A percentile compares a stretch with the other conserved stretches of the same genome.
phyloP scores from a whole-genome alignment of 2,888 invertebrate genomes.

The Heliconius hortense region DNA sequence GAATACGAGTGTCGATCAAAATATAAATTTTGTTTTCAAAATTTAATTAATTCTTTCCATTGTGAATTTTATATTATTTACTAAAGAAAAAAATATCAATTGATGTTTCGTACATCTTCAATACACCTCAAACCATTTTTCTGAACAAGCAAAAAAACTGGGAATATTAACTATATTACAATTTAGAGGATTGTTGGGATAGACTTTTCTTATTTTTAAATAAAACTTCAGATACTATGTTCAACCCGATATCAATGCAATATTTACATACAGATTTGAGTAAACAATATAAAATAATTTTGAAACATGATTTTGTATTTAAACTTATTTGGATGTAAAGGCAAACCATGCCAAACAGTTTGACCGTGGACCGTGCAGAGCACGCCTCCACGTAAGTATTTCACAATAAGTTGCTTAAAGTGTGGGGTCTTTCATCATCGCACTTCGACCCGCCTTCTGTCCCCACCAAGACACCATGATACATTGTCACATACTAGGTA shows the following conservation, averaged over 20 bases:
- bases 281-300: background rate
- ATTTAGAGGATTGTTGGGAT: background rate
- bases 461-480: constrained; percentile 40
- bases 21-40: too few relatives aligned
- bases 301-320: background rate
- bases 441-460: constrained; percentile 69
- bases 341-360: constrained; percentile 43
- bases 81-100: background rate
- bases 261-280: background rate
- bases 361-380: constrained; percentile 48
- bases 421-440: constrained; percentile 71
- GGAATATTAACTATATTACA: too few relatives aligned
- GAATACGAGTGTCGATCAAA: background rate
- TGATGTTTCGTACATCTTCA: background rate
- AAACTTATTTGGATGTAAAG: constrained; percentile 24
- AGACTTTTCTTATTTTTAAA: background rate
- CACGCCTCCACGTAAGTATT: constrained; percentile 70
- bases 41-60: background rate
- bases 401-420: constrained; percentile 77
- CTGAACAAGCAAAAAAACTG: background rate
- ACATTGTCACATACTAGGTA: constrained; percentile 29
- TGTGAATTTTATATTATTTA: background rate
- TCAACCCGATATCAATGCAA: background rate
- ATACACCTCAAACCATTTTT: background rate
- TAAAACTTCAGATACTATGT: background rate